These are phyloP conservation scores for Zygaena filipendulae DNA, from an alignment of 2,888 invertebrate genomes.

Conservation along the genomic window DNA sequence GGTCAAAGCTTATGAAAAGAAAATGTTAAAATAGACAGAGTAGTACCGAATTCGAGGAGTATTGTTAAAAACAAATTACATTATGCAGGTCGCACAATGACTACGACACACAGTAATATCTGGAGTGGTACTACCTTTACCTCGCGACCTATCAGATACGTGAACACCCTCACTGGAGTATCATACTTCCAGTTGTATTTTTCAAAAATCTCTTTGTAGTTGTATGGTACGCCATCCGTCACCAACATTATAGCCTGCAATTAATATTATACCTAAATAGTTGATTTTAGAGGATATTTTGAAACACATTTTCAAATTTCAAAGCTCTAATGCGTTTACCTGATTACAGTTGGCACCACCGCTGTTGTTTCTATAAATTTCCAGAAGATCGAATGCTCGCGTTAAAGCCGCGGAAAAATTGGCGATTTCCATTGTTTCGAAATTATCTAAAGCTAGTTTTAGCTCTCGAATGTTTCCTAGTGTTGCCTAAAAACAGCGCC, in stretches of 20 bases:
- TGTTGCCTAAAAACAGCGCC: constrained; percentile 79
- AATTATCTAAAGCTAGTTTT: constrained; percentile 80
- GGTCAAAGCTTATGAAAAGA: no score
- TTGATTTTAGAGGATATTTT: no score
- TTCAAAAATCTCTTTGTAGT: constrained; percentile 92
- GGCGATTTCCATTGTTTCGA: constrained; percentile 90
- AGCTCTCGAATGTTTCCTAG: constrained; percentile 85
- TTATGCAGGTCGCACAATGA: constrained; percentile 67
- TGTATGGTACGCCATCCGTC: constrained; percentile 98
- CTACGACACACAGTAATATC: constrained; percentile 67
- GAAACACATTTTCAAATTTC: no score
- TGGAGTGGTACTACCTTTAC: constrained; percentile 71
- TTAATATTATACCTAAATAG: no score
- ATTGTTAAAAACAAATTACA: constrained; percentile 56
- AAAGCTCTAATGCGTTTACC: no score
- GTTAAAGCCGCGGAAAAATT: constrained; percentile 92
- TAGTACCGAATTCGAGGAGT: constrained; percentile 64
- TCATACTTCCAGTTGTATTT: constrained; percentile 85
- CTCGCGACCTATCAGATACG: constrained; percentile 96
- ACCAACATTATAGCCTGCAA: constrained; percentile 96
- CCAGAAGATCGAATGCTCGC: constrained; percentile 89
- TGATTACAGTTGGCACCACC: constrained; percentile 74
- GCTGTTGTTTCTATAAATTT: constrained; percentile 69
- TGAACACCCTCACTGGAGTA: constrained; percentile 94
- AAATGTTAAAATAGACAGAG: constrained; percentile 24